Percentiles rank a stretch among this genome's conserved stretches.
These are phyloP conservation scores for Hypotaenidia philippensis DNA, from an alignment of 2,797 vertebrate genomes.

Conservation along the genomic window DNA sequence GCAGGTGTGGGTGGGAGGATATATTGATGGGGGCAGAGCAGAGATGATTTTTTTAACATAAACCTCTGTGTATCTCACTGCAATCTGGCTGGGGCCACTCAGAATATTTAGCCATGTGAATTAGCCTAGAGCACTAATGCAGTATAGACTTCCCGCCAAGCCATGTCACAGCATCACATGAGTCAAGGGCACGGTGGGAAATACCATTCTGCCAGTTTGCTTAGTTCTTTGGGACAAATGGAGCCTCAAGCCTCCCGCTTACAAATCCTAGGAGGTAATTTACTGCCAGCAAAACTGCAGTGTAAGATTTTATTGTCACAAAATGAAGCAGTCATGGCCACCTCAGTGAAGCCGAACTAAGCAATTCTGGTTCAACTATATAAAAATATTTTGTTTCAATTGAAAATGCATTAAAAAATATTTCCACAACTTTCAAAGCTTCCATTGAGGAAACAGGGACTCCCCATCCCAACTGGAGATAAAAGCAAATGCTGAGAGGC, in stretches of 20 bases:
- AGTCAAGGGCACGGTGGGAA: background rate
- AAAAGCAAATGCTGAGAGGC: background rate
- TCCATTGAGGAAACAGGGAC: background rate
- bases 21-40: background rate
- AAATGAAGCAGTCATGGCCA: fast-evolving
- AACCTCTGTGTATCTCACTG: background rate
- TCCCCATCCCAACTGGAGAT: background rate
- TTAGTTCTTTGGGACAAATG: background rate
- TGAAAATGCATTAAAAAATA: background rate
- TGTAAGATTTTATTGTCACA: background rate
- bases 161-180: fast-evolving
- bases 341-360: background rate
- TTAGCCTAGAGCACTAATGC: background rate
- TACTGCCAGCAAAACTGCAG: background rate
- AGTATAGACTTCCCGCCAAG: background rate
- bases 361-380: background rate
- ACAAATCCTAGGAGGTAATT: background rate
- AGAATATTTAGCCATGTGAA: background rate
- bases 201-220: background rate
- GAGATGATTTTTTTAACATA: background rate
- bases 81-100: background rate
- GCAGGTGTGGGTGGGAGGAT: background rate
- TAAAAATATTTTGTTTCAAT: background rate
- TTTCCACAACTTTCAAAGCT: background rate
- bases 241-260: background rate